Percentiles rank a stretch among this genome's conserved stretches.
phyloP scores from a whole-genome alignment of 2,113 vertebrate species.

The Elanoides forficatus region DNA sequence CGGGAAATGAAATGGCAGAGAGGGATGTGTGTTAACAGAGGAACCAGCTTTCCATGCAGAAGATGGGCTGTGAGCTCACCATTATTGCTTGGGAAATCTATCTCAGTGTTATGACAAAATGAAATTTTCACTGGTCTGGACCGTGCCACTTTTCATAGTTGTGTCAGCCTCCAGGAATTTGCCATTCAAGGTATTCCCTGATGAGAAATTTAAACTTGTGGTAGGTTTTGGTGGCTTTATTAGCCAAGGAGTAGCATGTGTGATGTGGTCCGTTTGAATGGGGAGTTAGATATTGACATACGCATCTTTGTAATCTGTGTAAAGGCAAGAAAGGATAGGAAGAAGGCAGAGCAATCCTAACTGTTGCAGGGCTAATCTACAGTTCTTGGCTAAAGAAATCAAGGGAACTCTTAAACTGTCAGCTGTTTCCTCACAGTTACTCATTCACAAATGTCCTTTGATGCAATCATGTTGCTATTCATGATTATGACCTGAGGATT shows the following conservation, averaged over 20 bases:
- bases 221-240: neutral
- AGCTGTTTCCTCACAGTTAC: neutral
- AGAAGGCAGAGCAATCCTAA: neutral
- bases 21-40: neutral
- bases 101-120: neutral
- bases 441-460: neutral
- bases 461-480: neutral
- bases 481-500: neutral
- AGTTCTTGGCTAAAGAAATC: neutral
- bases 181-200: neutral
- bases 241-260: neutral
- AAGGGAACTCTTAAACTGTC: neutral
- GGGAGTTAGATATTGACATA: neutral
- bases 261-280: neutral
- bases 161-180: neutral
- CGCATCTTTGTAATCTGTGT: neutral
- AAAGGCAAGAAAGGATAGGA: neutral
- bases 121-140: neutral
- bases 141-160: neutral
- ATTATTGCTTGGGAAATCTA: fast-evolving
- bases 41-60: neutral
- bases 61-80: neutral
- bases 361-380: neutral
- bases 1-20: neutral
- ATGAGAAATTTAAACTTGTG: neutral